Percentiles rank a stretch among this genome's conserved stretches.
Conservation (phyloP, 2,888 invertebrate species). For the Prosapia bicincta region DNA sequence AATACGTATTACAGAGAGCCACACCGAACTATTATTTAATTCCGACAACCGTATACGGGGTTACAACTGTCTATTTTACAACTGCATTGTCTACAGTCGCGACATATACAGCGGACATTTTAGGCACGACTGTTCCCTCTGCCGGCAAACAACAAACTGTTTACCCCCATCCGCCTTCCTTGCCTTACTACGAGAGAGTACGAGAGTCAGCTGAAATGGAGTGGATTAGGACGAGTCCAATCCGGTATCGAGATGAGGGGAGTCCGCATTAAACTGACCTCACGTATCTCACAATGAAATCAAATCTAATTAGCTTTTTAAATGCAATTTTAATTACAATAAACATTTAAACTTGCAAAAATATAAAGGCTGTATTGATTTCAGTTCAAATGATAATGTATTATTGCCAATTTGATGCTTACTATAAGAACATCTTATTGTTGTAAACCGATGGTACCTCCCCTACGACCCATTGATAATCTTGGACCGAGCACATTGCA, state of each 20-base stretch:
- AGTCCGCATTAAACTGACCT: slow-evolving; percentile 20
- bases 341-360: neutral
- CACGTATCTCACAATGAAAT: slow-evolving; percentile 29
- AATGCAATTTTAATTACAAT: neutral
- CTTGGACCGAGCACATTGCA: slow-evolving; percentile 32
- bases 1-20: slow-evolving; percentile 3
- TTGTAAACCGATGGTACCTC: slow-evolving; percentile 22
- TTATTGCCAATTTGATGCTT: neutral
- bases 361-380: neutral
- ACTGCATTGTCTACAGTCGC: slow-evolving; percentile 33
- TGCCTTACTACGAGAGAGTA: slow-evolving; percentile 36
- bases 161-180: slow-evolving; percentile 31
- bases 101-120: slow-evolving; percentile 18
- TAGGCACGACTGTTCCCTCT: slow-evolving; percentile 26
- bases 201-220: slow-evolving; percentile 38
- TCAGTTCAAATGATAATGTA: neutral
- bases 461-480: slow-evolving; percentile 34
- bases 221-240: slow-evolving; percentile 43
- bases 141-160: slow-evolving; percentile 34
- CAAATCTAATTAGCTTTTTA: neutral
- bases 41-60: neutral
- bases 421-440: slow-evolving; percentile 27
- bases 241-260: slow-evolving; percentile 45
- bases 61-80: slow-evolving; percentile 32
- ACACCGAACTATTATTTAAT: slow-evolving; percentile 3